phyloP scores from a whole-genome alignment of 2,797 vertebrate genomes.

The Premnoplex brunnescens region DNA sequence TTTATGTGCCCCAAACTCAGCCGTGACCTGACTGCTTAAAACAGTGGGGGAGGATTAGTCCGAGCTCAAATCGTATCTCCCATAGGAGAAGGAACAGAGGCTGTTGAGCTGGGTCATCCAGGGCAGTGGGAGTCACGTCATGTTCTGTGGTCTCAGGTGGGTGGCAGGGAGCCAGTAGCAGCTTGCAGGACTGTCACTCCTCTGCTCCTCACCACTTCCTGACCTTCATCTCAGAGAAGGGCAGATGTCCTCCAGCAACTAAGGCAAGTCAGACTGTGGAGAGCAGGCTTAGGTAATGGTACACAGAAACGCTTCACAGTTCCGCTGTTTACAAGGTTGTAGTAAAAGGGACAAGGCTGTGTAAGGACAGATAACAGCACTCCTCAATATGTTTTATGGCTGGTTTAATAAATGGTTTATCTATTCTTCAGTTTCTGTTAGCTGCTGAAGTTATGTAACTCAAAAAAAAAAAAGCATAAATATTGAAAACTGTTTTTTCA shows the following conservation, averaged over 20 bases:
- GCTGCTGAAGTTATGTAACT: neutral
- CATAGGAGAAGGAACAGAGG: neutral
- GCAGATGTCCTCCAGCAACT: neutral
- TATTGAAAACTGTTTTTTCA: neutral
- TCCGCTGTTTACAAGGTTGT: neutral
- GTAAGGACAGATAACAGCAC: neutral
- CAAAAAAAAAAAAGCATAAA: neutral
- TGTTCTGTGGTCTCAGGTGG: neutral
- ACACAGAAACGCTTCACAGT: neutral
- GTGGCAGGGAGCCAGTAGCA: neutral
- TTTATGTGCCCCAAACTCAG: neutral
- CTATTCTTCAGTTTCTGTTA: neutral
- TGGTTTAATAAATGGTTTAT: neutral
- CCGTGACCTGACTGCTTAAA: neutral
- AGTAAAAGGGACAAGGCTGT: neutral
- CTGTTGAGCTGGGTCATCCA: accelerated
- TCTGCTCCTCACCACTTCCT: neutral
- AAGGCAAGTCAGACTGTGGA: neutral
- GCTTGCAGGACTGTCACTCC: neutral
- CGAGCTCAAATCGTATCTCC: neutral
- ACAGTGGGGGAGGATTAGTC: neutral
- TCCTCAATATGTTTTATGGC: neutral
- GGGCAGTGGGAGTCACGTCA: neutral
- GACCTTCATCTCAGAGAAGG: neutral
- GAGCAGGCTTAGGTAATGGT: neutral